Evolutionary conservation across 1,140 invertebrate genomes (phyloP).

Genomic region (Bactericera cockerelli): DNA sequence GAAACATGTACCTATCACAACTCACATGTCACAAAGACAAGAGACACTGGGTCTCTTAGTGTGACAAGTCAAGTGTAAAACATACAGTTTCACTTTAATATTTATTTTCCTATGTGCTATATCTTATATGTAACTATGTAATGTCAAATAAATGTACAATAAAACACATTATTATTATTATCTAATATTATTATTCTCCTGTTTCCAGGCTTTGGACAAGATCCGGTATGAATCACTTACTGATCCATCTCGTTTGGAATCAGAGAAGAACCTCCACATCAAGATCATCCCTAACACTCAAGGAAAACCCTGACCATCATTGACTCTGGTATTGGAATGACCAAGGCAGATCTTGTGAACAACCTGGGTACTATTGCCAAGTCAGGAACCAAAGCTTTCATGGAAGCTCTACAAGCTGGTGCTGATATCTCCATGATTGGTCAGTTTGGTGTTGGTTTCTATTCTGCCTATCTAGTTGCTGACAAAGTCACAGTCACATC

Average conservation of each 20-base stretch:
- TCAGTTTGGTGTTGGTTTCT: conserved; percentile 82
- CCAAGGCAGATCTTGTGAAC: conserved; percentile 75
- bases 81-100: too few relatives aligned
- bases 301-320: conserved; percentile 56
- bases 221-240: conserved; percentile 61
- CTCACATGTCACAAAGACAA: too few relatives aligned
- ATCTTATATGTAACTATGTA: too few relatives aligned
- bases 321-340: conserved; percentile 78
- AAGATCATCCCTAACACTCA: conserved; percentile 66
- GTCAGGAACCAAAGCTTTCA: conserved; percentile 77
- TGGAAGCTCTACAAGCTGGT: conserved; percentile 71
- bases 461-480: conserved; percentile 92
- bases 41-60: too few relatives aligned
- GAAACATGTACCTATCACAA: too few relatives aligned
- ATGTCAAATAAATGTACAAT: too few relatives aligned
- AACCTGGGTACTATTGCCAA: conserved; percentile 78
- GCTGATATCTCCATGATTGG: conserved; percentile 83
- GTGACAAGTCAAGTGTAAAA: too few relatives aligned
- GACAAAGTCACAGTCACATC: conserved; percentile 86
- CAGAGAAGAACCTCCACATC: conserved; percentile 57
- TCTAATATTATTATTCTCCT: conserved; percentile 12
- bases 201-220: conserved; percentile 34
- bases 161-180: too few relatives aligned
- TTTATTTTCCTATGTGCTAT: too few relatives aligned
- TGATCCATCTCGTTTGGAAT: conserved; percentile 63